These are phyloP conservation scores for Macropus fuliginosus DNA, from an alignment of 2,797 vertebrate species.

Conservation along the genomic window DNA sequence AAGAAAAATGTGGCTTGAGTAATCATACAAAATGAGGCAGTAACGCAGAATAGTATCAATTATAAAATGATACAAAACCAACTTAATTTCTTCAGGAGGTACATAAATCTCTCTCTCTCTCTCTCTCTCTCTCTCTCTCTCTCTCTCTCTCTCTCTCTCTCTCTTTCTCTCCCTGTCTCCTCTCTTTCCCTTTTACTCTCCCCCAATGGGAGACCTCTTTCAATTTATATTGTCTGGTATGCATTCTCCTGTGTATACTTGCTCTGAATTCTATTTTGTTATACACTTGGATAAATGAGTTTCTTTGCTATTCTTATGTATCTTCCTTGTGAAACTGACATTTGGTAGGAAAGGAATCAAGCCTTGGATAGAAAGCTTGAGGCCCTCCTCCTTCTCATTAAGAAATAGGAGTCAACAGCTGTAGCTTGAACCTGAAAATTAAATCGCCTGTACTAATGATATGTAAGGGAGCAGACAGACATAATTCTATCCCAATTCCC, in stretches of 20 bases:
- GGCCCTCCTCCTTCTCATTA: neutral
- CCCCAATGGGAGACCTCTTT: too few species aligned
- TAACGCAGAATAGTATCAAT: too few species aligned
- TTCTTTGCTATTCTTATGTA: neutral
- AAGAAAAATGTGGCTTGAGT: too few species aligned
- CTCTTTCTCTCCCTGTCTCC: too few species aligned
- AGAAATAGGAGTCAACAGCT: neutral
- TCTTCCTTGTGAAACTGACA: neutral
- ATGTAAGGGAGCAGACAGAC: neutral
- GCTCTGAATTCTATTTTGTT: neutral
- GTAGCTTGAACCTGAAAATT: neutral
- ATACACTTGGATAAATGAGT: neutral
- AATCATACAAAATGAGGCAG: too few species aligned
- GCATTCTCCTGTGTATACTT: neutral
- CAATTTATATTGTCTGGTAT: too few species aligned
- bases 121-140: too few species aligned
- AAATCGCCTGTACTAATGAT: neutral
- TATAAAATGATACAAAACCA: too few species aligned
- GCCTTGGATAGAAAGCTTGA: neutral
- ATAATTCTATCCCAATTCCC: neutral
- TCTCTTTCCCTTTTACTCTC: too few species aligned
- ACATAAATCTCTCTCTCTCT: too few species aligned
- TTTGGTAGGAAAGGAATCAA: neutral
- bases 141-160: too few species aligned
- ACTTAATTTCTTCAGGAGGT: too few species aligned